These are phyloP conservation scores for Zapornia atra DNA, from an alignment of 2,113 vertebrate species.

Conservation along the genomic window DNA sequence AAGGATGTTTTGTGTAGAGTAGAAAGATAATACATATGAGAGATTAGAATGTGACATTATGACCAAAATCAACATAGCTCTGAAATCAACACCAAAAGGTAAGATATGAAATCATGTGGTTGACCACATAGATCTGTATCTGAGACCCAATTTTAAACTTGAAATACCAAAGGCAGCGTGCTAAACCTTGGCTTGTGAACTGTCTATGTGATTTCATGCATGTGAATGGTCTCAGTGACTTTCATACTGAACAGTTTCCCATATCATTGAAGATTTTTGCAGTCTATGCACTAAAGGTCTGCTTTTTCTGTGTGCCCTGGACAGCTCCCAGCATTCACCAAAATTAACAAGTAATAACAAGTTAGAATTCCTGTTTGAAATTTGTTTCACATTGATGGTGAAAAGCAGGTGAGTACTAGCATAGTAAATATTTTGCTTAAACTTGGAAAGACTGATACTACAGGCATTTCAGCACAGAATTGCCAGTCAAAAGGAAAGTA, in stretches of 20 bases:
- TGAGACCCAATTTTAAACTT: neutral
- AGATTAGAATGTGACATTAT: neutral
- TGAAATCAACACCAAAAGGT: neutral
- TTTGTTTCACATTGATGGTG: neutral
- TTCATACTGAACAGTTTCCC: neutral
- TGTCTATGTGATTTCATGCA: neutral
- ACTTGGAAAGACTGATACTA: neutral
- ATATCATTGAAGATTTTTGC: neutral
- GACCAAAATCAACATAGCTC: neutral
- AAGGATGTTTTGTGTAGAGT: neutral
- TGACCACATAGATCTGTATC: neutral
- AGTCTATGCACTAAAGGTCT: neutral
- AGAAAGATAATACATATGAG: neutral
- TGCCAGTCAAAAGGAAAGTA: neutral
- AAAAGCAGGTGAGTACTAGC: neutral
- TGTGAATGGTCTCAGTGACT: neutral
- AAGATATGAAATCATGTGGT: neutral
- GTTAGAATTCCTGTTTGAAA: neutral
- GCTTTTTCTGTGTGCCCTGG: neutral
- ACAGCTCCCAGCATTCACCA: neutral
- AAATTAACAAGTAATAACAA: neutral
- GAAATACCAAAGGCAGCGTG: neutral
- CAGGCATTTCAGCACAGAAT: neutral
- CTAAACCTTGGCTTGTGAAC: neutral
- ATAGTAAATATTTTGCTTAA: neutral